Evolutionary conservation across 2,888 invertebrate genomes (phyloP).

Genomic region (Pinctada fucata): DNA sequence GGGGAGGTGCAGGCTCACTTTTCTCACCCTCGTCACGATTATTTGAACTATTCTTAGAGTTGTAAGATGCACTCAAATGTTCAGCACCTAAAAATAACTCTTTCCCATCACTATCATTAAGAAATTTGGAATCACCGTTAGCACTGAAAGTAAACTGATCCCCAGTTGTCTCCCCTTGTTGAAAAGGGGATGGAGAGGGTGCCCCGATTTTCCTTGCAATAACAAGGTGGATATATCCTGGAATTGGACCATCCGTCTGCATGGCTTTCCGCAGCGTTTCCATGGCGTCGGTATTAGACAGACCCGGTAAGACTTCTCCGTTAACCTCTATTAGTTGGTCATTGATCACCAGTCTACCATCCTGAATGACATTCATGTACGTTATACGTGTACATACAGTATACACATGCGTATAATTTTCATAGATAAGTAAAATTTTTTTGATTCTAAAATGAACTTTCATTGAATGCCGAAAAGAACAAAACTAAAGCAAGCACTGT

Average conservation of each 20-base stretch:
- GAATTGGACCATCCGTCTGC: constrained; percentile 81
- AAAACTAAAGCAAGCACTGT: not conserved
- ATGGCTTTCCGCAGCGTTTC: constrained; percentile 84
- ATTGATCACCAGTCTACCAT: constrained; percentile 88
- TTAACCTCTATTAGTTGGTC: constrained; percentile 95
- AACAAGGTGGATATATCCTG: constrained; percentile 91
- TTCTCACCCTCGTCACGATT: constrained; percentile 86
- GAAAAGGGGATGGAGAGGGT: constrained; percentile 57
- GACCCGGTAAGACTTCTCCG: constrained; percentile 90
- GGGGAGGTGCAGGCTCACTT: constrained; percentile 60
- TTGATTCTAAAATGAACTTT: too few species aligned
- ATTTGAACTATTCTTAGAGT: too few species aligned
- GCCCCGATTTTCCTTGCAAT: constrained; percentile 83
- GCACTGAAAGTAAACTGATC: constrained; percentile 12
- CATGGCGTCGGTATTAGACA: constrained; percentile 96
- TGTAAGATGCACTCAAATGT: not conserved
- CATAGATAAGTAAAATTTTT: too few species aligned
- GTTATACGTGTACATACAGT: too few species aligned
- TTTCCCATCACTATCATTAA: constrained; percentile 34
- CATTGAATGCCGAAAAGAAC: not conserved
- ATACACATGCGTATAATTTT: too few species aligned
- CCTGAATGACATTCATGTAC: constrained; percentile 80
- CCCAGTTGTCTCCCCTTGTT: constrained; percentile 33
- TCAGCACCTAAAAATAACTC: not conserved
- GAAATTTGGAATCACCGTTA: constrained; percentile 4